These are phyloP conservation scores for Paramormyrops kingsleyae DNA, from an alignment of 2,113 vertebrate genomes.

Conservation along the genomic window DNA sequence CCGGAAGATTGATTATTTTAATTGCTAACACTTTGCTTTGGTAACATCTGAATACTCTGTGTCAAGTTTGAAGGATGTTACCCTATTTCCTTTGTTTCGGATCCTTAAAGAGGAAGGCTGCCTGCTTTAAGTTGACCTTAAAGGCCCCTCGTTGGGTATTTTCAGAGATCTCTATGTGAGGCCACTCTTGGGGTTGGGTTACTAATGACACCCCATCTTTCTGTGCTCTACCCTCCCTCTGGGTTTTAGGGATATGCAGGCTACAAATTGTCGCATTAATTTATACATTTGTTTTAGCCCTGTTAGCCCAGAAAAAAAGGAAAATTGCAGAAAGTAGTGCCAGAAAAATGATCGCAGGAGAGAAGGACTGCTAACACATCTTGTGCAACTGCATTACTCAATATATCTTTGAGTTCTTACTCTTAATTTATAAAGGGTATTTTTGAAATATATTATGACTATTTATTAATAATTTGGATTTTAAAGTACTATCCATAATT, in stretches of 20 bases:
- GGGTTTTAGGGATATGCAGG: conserved; percentile 51
- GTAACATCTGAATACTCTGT: conserved; percentile 88
- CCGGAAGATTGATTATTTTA: conserved; percentile 97
- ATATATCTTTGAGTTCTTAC: conserved; percentile 18
- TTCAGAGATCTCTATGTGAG: conserved; percentile 26
- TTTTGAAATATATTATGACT: neutral
- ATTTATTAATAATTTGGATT: neutral
- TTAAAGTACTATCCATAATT: neutral
- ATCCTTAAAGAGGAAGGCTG: conserved; percentile 43
- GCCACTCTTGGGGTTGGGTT: conserved; percentile 31
- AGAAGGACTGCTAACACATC: neutral
- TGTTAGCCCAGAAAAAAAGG: conserved; percentile 28
- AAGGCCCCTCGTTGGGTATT: conserved; percentile 27
- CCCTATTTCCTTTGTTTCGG: conserved; percentile 32
- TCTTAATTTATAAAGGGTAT: neutral
- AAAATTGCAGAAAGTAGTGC: neutral
- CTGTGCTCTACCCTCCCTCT: conserved; percentile 47
- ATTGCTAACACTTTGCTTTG: conserved; percentile 90
- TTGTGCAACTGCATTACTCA: neutral
- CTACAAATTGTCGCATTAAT: conserved; percentile 47
- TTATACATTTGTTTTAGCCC: conserved; percentile 36
- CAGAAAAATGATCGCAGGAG: neutral
- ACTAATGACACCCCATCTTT: conserved; percentile 39
- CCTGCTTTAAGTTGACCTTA: conserved; percentile 22
- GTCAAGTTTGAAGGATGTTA: conserved; percentile 73